These are phyloP conservation scores for Brassicogethes aeneus DNA, from an alignment of 2,888 invertebrate species.

Conservation along the genomic window DNA sequence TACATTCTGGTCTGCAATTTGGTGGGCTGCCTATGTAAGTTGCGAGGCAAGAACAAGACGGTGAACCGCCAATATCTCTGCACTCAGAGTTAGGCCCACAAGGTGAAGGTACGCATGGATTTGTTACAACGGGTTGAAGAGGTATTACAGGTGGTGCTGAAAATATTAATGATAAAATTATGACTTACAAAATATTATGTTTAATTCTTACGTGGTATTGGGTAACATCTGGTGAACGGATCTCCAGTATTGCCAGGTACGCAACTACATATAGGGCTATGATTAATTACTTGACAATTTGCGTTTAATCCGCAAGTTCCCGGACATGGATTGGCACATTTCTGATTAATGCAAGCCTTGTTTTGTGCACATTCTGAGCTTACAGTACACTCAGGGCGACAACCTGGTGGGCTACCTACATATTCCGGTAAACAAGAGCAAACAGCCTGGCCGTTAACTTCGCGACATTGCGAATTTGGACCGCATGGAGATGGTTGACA, in stretches of 20 bases:
- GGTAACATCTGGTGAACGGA: conserved; percentile 54
- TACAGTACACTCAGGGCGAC: conserved; percentile 70
- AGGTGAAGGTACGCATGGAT: conserved; percentile 70
- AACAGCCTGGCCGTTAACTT: conserved; percentile 42
- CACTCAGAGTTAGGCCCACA: conserved; percentile 75
- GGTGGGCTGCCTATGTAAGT: conserved; percentile 68
- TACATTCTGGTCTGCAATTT: conserved; percentile 72
- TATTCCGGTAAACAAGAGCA: conserved; percentile 43
- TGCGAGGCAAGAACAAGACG: conserved; percentile 65
- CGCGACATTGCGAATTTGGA: conserved; percentile 61
- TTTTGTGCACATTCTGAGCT: conserved; percentile 68
- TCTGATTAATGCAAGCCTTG: conserved; percentile 62
- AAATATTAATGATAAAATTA: conserved; percentile 11
- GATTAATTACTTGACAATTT: conserved; percentile 41
- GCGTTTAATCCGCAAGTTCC: conserved; percentile 54
- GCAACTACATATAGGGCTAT: conserved; percentile 60
- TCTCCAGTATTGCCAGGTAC: conserved; percentile 52
- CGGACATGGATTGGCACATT: conserved; percentile 63
- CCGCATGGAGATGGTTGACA: conserved; percentile 67
- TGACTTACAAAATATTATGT: conserved; percentile 6
- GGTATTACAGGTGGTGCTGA: conserved; percentile 23
- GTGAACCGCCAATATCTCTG: conserved; percentile 54
- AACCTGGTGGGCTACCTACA: conserved; percentile 52
- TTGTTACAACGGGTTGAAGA: conserved; percentile 24
- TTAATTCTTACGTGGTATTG: conserved; percentile 34